Base-by-base conservation (phyloP, 2,113 vertebrate species). In the Colossoma macropomum region DNA sequence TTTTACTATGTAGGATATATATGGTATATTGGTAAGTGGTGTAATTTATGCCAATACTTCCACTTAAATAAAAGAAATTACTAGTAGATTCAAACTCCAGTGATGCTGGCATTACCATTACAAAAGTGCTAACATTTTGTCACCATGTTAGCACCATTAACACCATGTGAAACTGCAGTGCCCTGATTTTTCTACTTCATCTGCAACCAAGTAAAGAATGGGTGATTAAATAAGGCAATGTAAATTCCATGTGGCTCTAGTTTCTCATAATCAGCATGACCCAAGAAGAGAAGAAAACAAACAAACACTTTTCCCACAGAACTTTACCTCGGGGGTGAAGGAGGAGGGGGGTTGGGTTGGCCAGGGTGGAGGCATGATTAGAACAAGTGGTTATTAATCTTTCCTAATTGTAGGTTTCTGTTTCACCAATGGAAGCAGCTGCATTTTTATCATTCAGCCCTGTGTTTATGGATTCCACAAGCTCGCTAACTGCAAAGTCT, bases 341-440 rank as follows among this genome's bases (percentile, higher is more conserved):
- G 27, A 85, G 81, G n/a, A 9, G 75, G 41, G 50, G 70, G 13
- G 1, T 13, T n/a, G 62, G 79, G 27, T 16, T 62, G 60, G 56
- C 34, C 28, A 50, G 69, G 77, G 80, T 82, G 74, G 88, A 86
- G 89, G 84, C 71, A 85, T 87, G 86, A 91, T 90, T 85, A 77
- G 32, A 85, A 84, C 80, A 71, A 88, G 34, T 82, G 41, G 21
- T 93, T 94, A 94, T 93, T 92, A 91, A 92, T 93, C 92, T 92
- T 85, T 82, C 85, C 84, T 94, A 93, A 94, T 93, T 91, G 89
- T 74, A 82, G 90, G 87, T 87, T 91, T 71, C 79, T 88, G 85
- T 78, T 84, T 87, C 87, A 80, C 80, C 83, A 92, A 62, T 80
- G 85, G 85, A 68, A 60, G 1, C 88, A 89, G 89, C 88, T 86